Conservation (phyloP, 2,113 vertebrate genomes). For the Hippoglossus stenolepis region DNA sequence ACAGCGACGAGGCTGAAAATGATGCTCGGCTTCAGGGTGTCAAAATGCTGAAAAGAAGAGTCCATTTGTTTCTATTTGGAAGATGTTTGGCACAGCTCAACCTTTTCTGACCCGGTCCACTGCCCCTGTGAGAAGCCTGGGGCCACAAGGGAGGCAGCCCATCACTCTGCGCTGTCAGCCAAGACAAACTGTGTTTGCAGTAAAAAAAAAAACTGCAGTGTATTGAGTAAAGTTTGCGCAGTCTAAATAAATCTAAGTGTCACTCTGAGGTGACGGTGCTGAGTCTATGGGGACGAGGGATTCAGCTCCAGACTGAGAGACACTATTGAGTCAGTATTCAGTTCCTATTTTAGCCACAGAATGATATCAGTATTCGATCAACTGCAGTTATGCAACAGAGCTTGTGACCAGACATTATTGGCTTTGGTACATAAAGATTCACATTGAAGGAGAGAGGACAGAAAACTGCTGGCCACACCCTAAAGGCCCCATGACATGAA, state of each 20-base stretch:
- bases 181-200: constrained; percentile 44
- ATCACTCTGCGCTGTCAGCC: constrained; percentile 40
- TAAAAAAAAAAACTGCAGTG: constrained; percentile 42
- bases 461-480: too few species aligned
- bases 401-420: constrained; percentile 2
- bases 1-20: constrained; percentile 21
- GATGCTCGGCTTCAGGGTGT: constrained; percentile 39
- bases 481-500: too few species aligned
- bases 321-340: constrained; percentile 40
- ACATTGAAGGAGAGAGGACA: not conserved
- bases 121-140: constrained; percentile 24
- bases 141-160: constrained; percentile 31
- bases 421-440: not conserved
- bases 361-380: not conserved
- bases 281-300: constrained; percentile 5
- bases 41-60: constrained; percentile 37
- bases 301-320: constrained; percentile 16
- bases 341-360: not conserved
- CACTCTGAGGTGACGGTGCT: constrained; percentile 38
- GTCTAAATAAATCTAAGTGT: constrained; percentile 55
- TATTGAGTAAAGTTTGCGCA: constrained; percentile 19
- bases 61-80: constrained; percentile 70
- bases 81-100: constrained; percentile 56
- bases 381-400: not conserved
- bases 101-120: constrained; percentile 45